Base-by-base conservation (phyloP, 2,888 invertebrate species). In the Galerucella calmariensis region DNA sequence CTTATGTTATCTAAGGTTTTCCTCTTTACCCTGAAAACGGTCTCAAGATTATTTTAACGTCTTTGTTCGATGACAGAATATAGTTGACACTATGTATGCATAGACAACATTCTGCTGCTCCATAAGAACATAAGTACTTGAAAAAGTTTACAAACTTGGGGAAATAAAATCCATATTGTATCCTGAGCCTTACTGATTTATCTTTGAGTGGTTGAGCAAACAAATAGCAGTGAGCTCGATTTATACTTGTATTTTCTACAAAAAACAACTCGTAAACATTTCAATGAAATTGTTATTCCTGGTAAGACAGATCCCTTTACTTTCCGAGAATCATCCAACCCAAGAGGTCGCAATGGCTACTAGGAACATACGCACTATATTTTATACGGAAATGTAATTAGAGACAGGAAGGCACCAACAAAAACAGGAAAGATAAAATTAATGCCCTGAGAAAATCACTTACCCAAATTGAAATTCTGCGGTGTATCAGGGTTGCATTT, bases 401-500 rank as follows among this genome's bases (percentile, higher is more conserved):
- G 20, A 71, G 74, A 74, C 69, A 74, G 65, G 71, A 67, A 72
- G 73, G 66, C 72, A 75, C 73, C 69, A 74, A 62, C 71, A 70
- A 75, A 70, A 69, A 65, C 68, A 67, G 53, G 72, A 77, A 73
- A 72, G 73, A 69, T 58, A 74, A 69, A 72, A 65, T 68, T 63
- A 77, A 67, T 75, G 72, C 75, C 62, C 58, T 11, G 51, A 72
- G 56, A 68, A 75, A 77, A 75, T 75, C 75, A 74, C 77, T 74
- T 74, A 44, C 69, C 72, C 41, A 75, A 75, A 78, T 78, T 78
- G 78, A 74, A 76, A 78, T 78, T 78, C 76, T 67, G 72, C 74
- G 73, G 73, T 58, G 77, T 70, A 77, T 78, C 74, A 78, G 80
- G 79, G 78, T 75, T 78, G 77, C 75, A 78, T 84, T 84, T 85